phyloP scores from a whole-genome alignment of 1,140 invertebrate species.

The Drosophila ananassae region DNA sequence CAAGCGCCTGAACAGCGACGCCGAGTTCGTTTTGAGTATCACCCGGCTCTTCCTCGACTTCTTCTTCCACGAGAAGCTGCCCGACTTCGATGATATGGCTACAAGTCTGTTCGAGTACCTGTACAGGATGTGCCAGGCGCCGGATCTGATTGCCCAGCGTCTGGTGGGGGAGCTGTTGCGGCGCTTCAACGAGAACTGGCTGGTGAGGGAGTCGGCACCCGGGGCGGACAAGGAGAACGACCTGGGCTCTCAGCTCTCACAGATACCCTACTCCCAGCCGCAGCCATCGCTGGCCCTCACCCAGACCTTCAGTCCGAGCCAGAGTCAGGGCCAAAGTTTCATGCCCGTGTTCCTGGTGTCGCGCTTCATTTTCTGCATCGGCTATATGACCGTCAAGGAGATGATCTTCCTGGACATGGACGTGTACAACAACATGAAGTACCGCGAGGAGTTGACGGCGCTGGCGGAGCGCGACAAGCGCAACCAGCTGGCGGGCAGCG shows the following conservation, averaged over 20 bases:
- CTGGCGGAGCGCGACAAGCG: conserved; percentile 83
- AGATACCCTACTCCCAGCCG: conserved; percentile 63
- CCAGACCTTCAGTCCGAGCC: conserved; percentile 20
- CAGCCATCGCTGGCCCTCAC: conserved; percentile 19
- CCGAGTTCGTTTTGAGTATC: conserved; percentile 57
- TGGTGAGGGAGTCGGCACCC: conserved; percentile 10
- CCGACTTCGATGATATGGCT: conserved; percentile 72
- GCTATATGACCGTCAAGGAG: conserved; percentile 90
- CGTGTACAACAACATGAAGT: conserved; percentile 90
- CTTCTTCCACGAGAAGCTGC: conserved; percentile 64
- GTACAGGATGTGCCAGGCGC: conserved; percentile 75
- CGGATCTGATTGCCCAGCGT: conserved; percentile 75
- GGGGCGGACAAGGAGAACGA: conserved; percentile 22
- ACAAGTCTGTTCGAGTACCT: conserved; percentile 72
- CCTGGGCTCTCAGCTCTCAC: conserved; percentile 26
- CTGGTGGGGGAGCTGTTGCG: conserved; percentile 57
- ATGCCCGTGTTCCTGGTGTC: conserved; percentile 85
- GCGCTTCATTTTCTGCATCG: conserved; percentile 88
- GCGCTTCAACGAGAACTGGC: conserved; percentile 54
- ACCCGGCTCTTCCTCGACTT: conserved; percentile 61
- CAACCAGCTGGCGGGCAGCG: conserved; percentile 83
- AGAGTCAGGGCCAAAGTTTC: conserved; percentile 3
- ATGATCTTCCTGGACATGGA: conserved; percentile 91
- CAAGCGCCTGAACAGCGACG: conserved; percentile 62
- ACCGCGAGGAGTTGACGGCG: conserved; percentile 85